phyloP scores from a whole-genome alignment of 2,888 invertebrate genomes.

The Melieria crassipennis region DNA sequence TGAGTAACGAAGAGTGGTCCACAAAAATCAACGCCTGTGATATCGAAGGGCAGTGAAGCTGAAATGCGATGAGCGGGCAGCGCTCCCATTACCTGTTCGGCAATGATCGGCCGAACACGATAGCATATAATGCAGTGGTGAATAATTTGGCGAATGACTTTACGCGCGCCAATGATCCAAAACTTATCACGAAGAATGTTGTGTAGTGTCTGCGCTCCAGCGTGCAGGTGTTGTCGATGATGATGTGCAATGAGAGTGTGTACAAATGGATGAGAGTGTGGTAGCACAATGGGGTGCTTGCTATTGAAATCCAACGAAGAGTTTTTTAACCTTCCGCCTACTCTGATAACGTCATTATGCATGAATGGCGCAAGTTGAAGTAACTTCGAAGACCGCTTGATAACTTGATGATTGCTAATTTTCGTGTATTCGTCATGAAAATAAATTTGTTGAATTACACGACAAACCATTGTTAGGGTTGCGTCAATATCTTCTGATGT shows the following conservation, averaged over 20 bases:
- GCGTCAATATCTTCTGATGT: slow-evolving; percentile 6
- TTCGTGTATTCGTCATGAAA: slow-evolving; percentile 11
- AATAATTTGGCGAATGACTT: slow-evolving; percentile 11
- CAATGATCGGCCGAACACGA: background rate
- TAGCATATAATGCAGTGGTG: slow-evolving; percentile 27
- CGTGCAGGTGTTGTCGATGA: slow-evolving; percentile 30
- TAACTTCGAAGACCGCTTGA: slow-evolving; percentile 24
- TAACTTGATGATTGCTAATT: slow-evolving; percentile 10
- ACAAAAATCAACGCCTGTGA: slow-evolving; percentile 2
- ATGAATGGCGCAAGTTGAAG: slow-evolving; percentile 24
- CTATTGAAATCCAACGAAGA: slow-evolving; percentile 12
- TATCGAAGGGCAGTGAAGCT: background rate
- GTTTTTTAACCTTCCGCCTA: slow-evolving; percentile 25
- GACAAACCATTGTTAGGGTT: background rate
- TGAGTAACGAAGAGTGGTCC: slow-evolving; percentile 7
- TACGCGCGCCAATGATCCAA: slow-evolving; percentile 30
- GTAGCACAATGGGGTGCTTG: slow-evolving; percentile 23
- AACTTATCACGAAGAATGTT: slow-evolving; percentile 33
- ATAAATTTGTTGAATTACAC: background rate
- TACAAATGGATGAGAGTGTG: slow-evolving; percentile 22
- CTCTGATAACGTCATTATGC: slow-evolving; percentile 10
- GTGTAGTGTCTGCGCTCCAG: slow-evolving; percentile 25
- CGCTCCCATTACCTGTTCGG: too few species aligned
- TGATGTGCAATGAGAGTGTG: slow-evolving; percentile 18
- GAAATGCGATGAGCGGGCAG: background rate